Evolutionary conservation across 2,888 invertebrate genomes (phyloP).

Genomic region (Drosophila infuscata): DNA sequence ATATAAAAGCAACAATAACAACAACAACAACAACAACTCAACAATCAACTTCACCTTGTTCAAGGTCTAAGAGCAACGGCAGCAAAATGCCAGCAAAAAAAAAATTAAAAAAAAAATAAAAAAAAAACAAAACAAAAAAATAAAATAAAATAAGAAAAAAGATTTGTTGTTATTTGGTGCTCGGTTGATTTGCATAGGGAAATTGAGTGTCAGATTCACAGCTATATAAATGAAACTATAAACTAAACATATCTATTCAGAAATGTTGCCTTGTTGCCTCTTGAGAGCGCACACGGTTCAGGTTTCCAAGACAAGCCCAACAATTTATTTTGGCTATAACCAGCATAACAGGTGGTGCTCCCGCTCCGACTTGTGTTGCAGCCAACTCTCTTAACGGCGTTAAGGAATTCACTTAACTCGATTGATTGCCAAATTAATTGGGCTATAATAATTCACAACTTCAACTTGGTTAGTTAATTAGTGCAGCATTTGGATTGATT

Average conservation of each 20-base stretch:
- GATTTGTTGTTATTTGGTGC: slow-evolving; percentile 37
- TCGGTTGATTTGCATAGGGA: slow-evolving; percentile 73
- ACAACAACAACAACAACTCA: slow-evolving; percentile 47
- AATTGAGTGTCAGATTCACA: slow-evolving; percentile 61
- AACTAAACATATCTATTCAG: slow-evolving; percentile 1
- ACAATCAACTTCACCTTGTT: slow-evolving; percentile 80
- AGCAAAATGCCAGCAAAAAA: slow-evolving; percentile 53
- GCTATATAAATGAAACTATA: neutral
- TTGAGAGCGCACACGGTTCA: slow-evolving; percentile 19
- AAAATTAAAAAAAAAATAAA: slow-evolving; percentile 1
- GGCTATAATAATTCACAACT: slow-evolving; percentile 5
- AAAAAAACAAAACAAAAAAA: slow-evolving; percentile 12
- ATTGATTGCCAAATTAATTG: slow-evolving; percentile 11
- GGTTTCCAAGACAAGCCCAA: slow-evolving; percentile 33
- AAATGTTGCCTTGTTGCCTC: slow-evolving; percentile 2
- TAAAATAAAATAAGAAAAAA: slow-evolving; percentile 33
- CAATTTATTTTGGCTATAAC: slow-evolving; percentile 17
- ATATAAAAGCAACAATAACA: slow-evolving; percentile 18
- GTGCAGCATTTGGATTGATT: neutral
- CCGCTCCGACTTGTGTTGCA: slow-evolving; percentile 11
- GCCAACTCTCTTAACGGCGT: slow-evolving; percentile 17
- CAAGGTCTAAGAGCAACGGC: slow-evolving; percentile 75
- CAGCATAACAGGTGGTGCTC: slow-evolving; percentile 47
- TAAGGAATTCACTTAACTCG: slow-evolving; percentile 6
- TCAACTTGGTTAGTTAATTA: neutral